These are phyloP conservation scores for Drosophila histrio DNA, from an alignment of 2,888 invertebrate species.

Conservation along the genomic window DNA sequence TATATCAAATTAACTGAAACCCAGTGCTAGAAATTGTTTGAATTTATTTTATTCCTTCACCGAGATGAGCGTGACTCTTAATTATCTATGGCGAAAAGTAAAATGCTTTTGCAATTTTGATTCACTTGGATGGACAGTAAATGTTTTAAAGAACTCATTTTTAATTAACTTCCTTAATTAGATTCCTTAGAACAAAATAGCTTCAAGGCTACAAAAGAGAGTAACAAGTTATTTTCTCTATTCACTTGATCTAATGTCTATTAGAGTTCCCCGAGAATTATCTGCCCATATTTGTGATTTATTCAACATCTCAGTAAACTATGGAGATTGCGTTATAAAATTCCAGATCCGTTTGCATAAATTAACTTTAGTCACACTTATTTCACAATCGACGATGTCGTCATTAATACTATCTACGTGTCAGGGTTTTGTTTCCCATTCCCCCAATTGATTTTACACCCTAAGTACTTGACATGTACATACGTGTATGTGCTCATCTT, in stretches of 20 bases:
- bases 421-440: conserved; percentile 1
- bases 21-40: background rate
- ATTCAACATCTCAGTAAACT: background rate
- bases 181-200: too few species aligned
- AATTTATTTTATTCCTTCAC: background rate
- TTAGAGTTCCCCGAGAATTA: background rate
- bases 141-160: background rate
- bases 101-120: background rate
- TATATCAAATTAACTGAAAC: background rate
- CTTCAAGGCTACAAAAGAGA: too few species aligned
- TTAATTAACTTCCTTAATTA: background rate
- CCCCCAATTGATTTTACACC: conserved; percentile 6
- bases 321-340: background rate
- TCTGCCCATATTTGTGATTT: background rate
- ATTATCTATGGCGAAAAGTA: background rate
- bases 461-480: background rate
- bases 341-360: conserved; percentile 62
- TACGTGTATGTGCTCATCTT: conserved; percentile 56
- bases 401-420: conserved; percentile 39
- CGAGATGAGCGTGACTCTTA: background rate
- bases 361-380: conserved; percentile 29
- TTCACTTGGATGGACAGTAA: background rate
- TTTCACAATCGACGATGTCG: conserved; percentile 54
- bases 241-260: background rate
- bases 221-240: too few species aligned